Evolutionary conservation across 2,113 vertebrate genomes (phyloP).

Genomic region (Cyanistes caeruleus): DNA sequence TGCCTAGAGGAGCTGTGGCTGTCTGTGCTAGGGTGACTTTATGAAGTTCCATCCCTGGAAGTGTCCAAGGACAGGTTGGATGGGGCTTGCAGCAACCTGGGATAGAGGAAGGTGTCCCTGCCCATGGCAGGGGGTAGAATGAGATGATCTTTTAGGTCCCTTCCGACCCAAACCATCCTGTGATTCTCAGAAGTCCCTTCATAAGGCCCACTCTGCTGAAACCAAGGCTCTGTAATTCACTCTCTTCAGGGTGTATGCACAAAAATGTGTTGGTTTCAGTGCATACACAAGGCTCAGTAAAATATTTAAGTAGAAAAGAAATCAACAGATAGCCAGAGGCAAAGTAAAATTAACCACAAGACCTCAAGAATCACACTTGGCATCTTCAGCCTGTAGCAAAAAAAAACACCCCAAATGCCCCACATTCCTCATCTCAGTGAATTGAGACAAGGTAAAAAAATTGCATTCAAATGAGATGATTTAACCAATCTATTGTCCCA

Average conservation of each 20-base stretch:
- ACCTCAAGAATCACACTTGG: background rate
- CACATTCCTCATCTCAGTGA: background rate
- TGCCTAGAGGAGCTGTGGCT: background rate
- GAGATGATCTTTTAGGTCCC: background rate
- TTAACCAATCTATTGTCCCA: background rate
- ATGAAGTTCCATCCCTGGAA: background rate
- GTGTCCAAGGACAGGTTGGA: background rate
- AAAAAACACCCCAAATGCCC: background rate
- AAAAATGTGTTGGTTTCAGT: background rate
- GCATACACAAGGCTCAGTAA: background rate
- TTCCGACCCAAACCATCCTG: background rate
- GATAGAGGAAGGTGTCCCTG: background rate
- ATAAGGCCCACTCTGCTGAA: background rate
- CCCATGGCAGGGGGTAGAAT: background rate
- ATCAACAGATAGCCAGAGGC: background rate
- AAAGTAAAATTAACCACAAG: background rate
- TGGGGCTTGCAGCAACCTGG: rapidly evolving
- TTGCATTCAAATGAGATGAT: background rate
- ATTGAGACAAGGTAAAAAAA: background rate
- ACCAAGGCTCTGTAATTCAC: background rate
- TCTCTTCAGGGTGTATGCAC: background rate
- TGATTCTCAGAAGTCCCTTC: background rate
- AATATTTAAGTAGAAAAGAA: background rate
- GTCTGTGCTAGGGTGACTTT: too few species aligned
- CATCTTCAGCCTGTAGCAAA: background rate